A percentile compares a stretch with the other conserved stretches of the same genome.
Conservation (phyloP, 2,113 vertebrate genomes). For the Grallaria varia region DNA sequence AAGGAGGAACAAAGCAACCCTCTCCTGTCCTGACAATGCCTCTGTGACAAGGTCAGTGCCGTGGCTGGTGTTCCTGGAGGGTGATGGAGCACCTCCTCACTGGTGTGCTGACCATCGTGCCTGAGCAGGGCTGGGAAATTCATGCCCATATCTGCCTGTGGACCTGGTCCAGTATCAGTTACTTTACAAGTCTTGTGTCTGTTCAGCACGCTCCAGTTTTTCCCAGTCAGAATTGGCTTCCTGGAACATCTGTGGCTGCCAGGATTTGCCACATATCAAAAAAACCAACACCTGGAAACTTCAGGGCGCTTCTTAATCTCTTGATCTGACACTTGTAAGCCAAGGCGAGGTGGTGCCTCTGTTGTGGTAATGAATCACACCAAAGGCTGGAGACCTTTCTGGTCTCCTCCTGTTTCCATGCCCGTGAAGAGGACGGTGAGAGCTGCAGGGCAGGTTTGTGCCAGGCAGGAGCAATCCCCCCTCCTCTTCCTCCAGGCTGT, state of each 20-base stretch:
- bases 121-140: background rate
- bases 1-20: background rate
- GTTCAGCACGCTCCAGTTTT: background rate
- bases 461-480: background rate
- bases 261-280: background rate
- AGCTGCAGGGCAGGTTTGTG: rapidly evolving
- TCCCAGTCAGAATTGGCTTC: background rate
- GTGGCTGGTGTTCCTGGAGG: rapidly evolving
- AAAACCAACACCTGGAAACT: background rate
- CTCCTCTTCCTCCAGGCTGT: background rate
- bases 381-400: background rate
- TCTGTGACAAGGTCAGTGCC: background rate
- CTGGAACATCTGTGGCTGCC: background rate
- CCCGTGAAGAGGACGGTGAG: background rate
- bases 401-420: background rate
- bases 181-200: background rate
- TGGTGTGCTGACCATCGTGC: background rate
- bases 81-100: background rate
- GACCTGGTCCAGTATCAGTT: background rate
- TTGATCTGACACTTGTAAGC: background rate
- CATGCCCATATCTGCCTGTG: background rate
- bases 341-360: background rate
- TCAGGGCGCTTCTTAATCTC: background rate
- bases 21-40: background rate
- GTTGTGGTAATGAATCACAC: background rate